These are phyloP conservation scores for Oreochromis niloticus DNA, from an alignment of 2,113 vertebrate species.

Conservation along the genomic window DNA sequence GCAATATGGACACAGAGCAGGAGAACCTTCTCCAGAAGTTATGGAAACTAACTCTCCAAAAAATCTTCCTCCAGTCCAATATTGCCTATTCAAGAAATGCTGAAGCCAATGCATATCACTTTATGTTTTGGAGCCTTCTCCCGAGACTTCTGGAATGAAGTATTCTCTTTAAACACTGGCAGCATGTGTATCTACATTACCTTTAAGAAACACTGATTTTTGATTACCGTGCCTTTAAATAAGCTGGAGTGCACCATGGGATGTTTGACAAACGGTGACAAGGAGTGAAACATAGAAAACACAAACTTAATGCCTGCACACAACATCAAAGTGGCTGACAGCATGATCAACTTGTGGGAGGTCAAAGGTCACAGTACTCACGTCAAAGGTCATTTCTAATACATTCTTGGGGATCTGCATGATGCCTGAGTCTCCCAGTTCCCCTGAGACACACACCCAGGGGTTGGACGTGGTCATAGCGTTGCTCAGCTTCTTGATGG, in stretches of 20 bases:
- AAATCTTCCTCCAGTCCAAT: neutral
- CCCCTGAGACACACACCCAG: constrained; percentile 91
- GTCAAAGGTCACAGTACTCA: constrained; percentile 61
- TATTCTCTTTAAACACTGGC: neutral
- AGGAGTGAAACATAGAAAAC: neutral
- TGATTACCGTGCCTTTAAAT: neutral
- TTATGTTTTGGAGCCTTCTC: neutral
- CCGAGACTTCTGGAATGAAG: neutral
- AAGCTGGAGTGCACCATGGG: neutral
- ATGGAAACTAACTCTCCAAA: neutral
- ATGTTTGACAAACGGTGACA: neutral
- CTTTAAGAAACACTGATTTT: rapidly evolving
- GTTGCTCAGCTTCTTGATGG: constrained; percentile 92
- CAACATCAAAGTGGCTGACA: neutral
- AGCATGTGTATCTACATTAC: rapidly evolving
- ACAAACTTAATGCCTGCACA: neutral
- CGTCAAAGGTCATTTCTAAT: constrained; percentile 92
- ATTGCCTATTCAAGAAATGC: neutral
- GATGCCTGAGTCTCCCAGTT: constrained; percentile 85
- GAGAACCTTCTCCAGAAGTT: neutral
- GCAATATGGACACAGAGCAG: neutral
- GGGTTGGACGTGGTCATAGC: constrained; percentile 92
- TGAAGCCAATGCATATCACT: neutral
- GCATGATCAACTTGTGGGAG: neutral
- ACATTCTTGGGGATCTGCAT: constrained; percentile 94